A percentile compares a stretch with the other conserved stretches of the same genome.
Evolutionary conservation across 2,113 vertebrate species (phyloP).

Genomic region (Hydropotes inermis): DNA sequence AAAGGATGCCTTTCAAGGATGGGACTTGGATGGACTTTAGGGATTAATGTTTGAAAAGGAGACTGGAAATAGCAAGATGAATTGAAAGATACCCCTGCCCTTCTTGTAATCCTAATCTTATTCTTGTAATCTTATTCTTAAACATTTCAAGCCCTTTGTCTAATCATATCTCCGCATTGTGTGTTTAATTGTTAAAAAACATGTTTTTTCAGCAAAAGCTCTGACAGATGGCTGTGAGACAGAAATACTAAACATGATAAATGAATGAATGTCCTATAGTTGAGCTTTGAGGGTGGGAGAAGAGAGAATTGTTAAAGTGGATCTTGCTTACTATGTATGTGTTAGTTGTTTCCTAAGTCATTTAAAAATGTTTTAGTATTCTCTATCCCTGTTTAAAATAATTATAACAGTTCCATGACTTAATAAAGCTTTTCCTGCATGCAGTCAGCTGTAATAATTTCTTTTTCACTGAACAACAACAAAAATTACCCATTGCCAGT

Average conservation of each 20-base stretch:
- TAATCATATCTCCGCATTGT: not conserved
- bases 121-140: not conserved
- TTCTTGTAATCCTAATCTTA: not conserved
- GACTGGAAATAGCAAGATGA: constrained; percentile 13
- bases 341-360: not conserved
- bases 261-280: not conserved
- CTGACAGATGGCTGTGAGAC: not conserved
- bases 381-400: not conserved
- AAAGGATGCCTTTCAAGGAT: not conserved
- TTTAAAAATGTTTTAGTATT: not conserved
- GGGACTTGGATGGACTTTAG: not conserved
- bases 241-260: not conserved
- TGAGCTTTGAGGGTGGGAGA: not conserved
- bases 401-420: not conserved
- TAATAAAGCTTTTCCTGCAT: constrained; percentile 58
- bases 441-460: not conserved
- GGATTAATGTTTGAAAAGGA: not conserved
- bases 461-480: not conserved
- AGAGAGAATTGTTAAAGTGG: not conserved
- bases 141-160: not conserved
- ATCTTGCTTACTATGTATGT: not conserved
- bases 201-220: constrained; percentile 11
- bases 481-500: not conserved
- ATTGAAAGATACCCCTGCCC: not conserved
- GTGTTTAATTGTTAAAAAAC: not conserved